These are phyloP conservation scores for Nemurella pictetii DNA, from an alignment of 2,888 invertebrate species.

Conservation along the genomic window DNA sequence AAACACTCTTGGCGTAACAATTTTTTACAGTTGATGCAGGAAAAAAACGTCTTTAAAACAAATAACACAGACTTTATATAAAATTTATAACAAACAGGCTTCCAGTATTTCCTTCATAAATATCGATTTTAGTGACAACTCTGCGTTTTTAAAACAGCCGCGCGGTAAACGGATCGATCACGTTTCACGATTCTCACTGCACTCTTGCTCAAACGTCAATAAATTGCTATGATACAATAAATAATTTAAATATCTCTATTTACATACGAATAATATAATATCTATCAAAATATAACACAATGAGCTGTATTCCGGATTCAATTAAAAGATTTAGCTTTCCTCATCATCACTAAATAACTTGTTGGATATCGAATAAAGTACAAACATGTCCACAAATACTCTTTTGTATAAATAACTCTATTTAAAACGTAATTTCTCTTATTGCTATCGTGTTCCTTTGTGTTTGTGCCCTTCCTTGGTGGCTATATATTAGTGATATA, in stretches of 20 bases:
- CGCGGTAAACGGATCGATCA: background rate
- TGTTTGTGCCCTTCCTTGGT: slow-evolving; percentile 30
- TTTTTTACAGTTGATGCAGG: background rate
- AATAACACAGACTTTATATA: slow-evolving; percentile 16
- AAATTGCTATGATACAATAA: slow-evolving; percentile 35
- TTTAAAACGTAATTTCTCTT: slow-evolving; percentile 29
- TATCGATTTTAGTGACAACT: slow-evolving; percentile 13
- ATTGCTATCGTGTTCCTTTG: slow-evolving; percentile 30
- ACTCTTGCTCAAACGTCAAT: background rate
- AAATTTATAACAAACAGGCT: slow-evolving; percentile 23
- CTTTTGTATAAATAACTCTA: slow-evolving; percentile 18
- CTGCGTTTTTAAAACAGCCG: background rate
- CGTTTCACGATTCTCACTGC: slow-evolving; percentile 17
- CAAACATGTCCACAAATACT: slow-evolving; percentile 23
- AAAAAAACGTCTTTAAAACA: slow-evolving; percentile 27
- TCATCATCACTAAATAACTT: slow-evolving; percentile 19
- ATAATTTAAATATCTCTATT: slow-evolving; percentile 39
- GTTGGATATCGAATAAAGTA: slow-evolving; percentile 21
- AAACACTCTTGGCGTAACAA: slow-evolving; percentile 38
- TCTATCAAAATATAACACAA: slow-evolving; percentile 33
- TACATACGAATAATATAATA: slow-evolving; percentile 30
- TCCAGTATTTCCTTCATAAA: slow-evolving; percentile 13
- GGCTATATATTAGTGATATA: slow-evolving; percentile 18
- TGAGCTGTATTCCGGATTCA: slow-evolving; percentile 27
- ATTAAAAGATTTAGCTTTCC: slow-evolving; percentile 13